Percentiles rank a stretch among this genome's conserved stretches.
phyloP scores from a whole-genome alignment of 1,140 invertebrate genomes.

The Drosophila sturtevanti region DNA sequence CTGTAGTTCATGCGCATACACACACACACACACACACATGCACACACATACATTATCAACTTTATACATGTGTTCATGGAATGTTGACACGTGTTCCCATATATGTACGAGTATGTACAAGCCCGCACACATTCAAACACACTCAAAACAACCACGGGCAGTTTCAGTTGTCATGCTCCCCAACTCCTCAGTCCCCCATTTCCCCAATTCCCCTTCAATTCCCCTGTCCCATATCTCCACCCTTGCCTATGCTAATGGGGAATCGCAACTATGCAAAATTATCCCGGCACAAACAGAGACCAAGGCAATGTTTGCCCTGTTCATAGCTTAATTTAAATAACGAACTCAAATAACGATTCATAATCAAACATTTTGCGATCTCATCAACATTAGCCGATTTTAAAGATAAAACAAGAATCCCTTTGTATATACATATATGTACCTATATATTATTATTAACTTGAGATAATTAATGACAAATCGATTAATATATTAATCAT shows the following conservation, averaged over 20 bases:
- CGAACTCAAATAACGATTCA: too few species aligned
- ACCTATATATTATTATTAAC: too few species aligned
- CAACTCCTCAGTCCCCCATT: conserved; percentile 5
- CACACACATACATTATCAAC: conserved; percentile 37
- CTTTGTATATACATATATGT: too few species aligned
- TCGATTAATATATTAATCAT: too few species aligned
- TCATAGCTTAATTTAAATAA: conserved; percentile 2
- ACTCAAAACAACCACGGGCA: conserved; percentile 37
- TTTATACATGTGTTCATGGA: conserved; percentile 76
- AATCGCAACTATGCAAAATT: conserved; percentile 54
- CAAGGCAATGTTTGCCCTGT: not conserved
- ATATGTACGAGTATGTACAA: conserved; percentile 56
- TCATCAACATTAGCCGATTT: not conserved
- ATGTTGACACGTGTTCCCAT: conserved; percentile 80
- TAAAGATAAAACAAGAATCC: too few species aligned
- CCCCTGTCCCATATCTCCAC: not conserved
- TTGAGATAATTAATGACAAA: too few species aligned
- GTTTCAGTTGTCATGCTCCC: conserved; percentile 55
- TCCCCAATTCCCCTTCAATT: not conserved
- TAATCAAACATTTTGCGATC: not conserved
- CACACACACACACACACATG: conserved; percentile 7
- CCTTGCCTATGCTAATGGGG: conserved; percentile 40
- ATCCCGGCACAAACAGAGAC: not conserved
- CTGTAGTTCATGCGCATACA: conserved; percentile 27
- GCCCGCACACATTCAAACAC: conserved; percentile 38